A percentile compares a stretch with the other conserved stretches of the same genome.
Conservation (phyloP, 2,113 vertebrate species). For the Cynoglossus semilaevis region DNA sequence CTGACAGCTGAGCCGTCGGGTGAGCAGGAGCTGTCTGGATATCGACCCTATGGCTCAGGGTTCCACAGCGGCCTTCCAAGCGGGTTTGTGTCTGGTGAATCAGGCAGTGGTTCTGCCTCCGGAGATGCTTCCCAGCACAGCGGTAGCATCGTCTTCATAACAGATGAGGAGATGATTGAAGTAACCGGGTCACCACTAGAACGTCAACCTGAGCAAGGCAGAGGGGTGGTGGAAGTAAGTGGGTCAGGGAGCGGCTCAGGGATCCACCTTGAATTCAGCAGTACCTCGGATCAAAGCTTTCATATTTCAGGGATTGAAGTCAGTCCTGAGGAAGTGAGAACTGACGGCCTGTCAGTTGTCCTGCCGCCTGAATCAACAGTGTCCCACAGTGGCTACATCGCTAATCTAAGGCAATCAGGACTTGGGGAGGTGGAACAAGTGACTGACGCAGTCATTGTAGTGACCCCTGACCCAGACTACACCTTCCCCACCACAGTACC, state of each 20-base stretch:
- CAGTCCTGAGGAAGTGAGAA: constrained; percentile 31
- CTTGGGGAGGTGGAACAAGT: constrained; percentile 8
- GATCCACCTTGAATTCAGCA: constrained; percentile 52
- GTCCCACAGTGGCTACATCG: constrained; percentile 17
- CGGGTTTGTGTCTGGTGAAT: constrained; percentile 48
- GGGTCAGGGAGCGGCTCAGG: constrained; percentile 67
- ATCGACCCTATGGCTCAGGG: constrained; percentile 66
- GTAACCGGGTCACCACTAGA: constrained; percentile 62
- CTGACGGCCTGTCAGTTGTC: constrained; percentile 57
- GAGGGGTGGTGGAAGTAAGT: constrained; percentile 70
- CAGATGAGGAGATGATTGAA: constrained; percentile 73
- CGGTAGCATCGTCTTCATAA: constrained; percentile 70
- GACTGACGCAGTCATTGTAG: constrained; percentile 36
- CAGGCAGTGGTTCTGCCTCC: constrained; percentile 52
- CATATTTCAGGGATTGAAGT: constrained; percentile 41
- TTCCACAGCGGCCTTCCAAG: constrained; percentile 70
- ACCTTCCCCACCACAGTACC: constrained; percentile 60
- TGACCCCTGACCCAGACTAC: constrained; percentile 27
- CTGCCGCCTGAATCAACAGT: constrained; percentile 50
- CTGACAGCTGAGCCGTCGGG: constrained; percentile 67
- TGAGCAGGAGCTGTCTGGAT: constrained; percentile 82
- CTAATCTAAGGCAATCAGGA: constrained; percentile 21
- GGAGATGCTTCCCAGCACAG: constrained; percentile 33
- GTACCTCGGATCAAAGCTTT: constrained; percentile 33
- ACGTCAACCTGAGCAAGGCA: constrained; percentile 77